Evolutionary conservation across 2,888 invertebrate species (phyloP).

Genomic region (Melangyna quadrimaculata): DNA sequence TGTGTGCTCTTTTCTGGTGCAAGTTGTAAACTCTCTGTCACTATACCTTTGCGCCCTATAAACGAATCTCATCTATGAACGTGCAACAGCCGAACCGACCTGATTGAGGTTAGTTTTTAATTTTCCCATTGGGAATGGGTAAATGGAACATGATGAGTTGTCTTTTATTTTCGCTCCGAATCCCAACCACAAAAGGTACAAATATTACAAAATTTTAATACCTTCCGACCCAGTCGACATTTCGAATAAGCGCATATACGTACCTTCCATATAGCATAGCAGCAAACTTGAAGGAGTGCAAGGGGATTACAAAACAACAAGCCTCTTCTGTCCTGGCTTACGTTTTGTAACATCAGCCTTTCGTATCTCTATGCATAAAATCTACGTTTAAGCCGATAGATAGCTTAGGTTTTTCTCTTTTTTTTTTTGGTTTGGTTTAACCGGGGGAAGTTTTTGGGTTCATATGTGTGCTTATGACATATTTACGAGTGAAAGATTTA

Average conservation of each 20-base stretch:
- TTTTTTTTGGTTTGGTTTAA: conserved; percentile 16
- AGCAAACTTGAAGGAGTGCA: neutral
- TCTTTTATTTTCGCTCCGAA: conserved; percentile 37
- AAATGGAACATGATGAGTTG: conserved; percentile 61
- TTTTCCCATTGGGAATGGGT: conserved; percentile 46
- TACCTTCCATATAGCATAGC: no score
- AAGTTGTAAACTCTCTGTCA: neutral
- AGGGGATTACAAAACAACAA: conserved; percentile 40
- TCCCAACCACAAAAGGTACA: conserved; percentile 41
- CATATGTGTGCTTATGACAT: conserved; percentile 59
- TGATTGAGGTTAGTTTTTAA: conserved; percentile 61
- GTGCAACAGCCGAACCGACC: neutral
- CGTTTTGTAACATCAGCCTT: neutral
- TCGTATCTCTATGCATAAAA: neutral
- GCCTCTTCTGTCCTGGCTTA: neutral
- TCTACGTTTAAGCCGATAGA: conserved; percentile 23
- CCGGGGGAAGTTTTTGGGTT: conserved; percentile 40
- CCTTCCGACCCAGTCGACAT: conserved; percentile 30
- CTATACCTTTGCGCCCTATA: neutral
- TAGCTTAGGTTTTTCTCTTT: conserved; percentile 15
- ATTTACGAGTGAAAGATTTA: conserved; percentile 57
- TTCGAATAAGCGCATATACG: neutral
- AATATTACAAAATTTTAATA: conserved; percentile 66
- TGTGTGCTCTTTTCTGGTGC: neutral
- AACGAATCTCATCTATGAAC: neutral